A percentile compares a stretch with the other conserved stretches of the same genome.
Evolutionary conservation across 2,797 vertebrate genomes (phyloP).

Genomic region (Valencia hispanica): DNA sequence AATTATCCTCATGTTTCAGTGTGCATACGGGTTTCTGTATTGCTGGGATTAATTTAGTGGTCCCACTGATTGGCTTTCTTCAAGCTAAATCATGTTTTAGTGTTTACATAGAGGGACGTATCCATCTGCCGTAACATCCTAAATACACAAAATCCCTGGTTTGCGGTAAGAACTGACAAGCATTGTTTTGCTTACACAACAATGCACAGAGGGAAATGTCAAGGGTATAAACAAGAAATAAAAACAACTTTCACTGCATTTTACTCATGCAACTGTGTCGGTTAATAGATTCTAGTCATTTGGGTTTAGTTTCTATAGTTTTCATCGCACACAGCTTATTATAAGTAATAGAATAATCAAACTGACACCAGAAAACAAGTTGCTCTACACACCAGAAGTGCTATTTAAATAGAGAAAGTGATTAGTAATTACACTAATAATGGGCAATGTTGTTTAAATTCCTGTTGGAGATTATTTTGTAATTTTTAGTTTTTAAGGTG

Average conservation of each 20-base stretch:
- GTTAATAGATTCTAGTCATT: slow-evolving; percentile 23
- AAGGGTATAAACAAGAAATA: slow-evolving; percentile 19
- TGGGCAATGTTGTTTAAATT: neutral
- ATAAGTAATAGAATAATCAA: slow-evolving; percentile 27
- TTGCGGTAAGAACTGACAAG: slow-evolving; percentile 39
- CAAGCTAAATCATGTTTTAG: slow-evolving; percentile 47
- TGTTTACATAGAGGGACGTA: slow-evolving; percentile 43
- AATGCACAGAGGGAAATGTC: slow-evolving; percentile 10
- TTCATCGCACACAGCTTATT: slow-evolving; percentile 16
- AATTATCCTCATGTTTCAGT: slow-evolving; percentile 72
- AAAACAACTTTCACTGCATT: slow-evolving; percentile 23
- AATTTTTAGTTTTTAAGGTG: no score
- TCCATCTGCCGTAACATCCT: slow-evolving; percentile 37
- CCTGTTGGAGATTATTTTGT: no score
- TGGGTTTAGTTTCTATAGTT: slow-evolving; percentile 35
- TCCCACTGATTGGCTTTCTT: slow-evolving; percentile 43
- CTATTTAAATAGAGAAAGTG: neutral
- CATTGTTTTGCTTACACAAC: slow-evolving; percentile 27
- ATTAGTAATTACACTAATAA: neutral
- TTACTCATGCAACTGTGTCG: slow-evolving; percentile 23
- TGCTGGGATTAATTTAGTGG: slow-evolving; percentile 60
- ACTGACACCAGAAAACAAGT: slow-evolving; percentile 3
- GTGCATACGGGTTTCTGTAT: slow-evolving; percentile 39
- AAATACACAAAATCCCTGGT: slow-evolving; percentile 32
- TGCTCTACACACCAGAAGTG: neutral